phyloP scores from a whole-genome alignment of 2,888 invertebrate genomes.

The Ormyrus rosae region DNA sequence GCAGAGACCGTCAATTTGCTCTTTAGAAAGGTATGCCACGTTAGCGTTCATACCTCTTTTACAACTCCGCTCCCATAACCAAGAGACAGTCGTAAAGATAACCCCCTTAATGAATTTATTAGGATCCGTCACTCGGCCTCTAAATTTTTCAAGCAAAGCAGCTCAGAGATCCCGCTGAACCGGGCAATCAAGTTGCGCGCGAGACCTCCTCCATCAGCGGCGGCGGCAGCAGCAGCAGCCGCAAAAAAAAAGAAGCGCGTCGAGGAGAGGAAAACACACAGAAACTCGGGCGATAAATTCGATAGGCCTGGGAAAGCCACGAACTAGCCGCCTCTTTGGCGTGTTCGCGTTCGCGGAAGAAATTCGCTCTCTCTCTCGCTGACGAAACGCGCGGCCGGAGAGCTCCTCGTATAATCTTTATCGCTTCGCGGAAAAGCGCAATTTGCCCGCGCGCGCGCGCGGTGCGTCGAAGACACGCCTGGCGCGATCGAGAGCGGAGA shows the following conservation, averaged over 20 bases:
- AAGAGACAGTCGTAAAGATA: no score
- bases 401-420: slow-evolving; percentile 43
- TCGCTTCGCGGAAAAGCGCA: slow-evolving; percentile 48
- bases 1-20: no score
- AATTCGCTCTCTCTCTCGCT: slow-evolving; percentile 30
- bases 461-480: slow-evolving; percentile 51
- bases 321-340: not conserved
- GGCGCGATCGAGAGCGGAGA: slow-evolving; percentile 50
- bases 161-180: no score
- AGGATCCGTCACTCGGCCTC: no score
- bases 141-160: no score
- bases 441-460: slow-evolving; percentile 33
- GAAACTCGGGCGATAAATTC: slow-evolving; percentile 30
- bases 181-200: no score
- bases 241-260: not conserved
- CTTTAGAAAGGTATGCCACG: no score
- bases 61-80: no score
- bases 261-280: not conserved
- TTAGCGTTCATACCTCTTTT: no score
- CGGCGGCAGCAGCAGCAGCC: not conserved
- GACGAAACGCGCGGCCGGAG: slow-evolving; percentile 8
- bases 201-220: not conserved
- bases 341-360: slow-evolving; percentile 44
- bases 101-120: no score
- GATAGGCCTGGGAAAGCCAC: slow-evolving; percentile 40